Percentiles rank a stretch among this genome's conserved stretches.
Evolutionary conservation across 2,797 vertebrate genomes (phyloP).

Genomic region (Syngnathus acus): DNA sequence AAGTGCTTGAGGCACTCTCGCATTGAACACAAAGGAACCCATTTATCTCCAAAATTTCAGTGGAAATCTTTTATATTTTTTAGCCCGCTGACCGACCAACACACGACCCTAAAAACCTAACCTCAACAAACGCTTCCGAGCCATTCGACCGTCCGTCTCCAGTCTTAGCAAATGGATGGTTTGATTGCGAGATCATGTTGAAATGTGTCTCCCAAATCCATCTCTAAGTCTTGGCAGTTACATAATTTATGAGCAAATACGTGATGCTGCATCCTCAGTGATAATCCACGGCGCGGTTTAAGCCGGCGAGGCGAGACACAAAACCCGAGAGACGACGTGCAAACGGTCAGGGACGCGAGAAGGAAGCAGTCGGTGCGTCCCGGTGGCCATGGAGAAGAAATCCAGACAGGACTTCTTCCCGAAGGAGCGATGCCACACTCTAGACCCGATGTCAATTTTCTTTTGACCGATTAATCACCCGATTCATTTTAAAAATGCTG

Average conservation of each 20-base stretch:
- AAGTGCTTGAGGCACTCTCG: too few relatives aligned
- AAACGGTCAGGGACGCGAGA: not conserved
- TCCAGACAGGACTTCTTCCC: not conserved
- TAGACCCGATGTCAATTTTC: not conserved
- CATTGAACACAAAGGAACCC: too few relatives aligned
- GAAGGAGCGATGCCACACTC: not conserved
- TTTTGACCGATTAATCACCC: too few relatives aligned
- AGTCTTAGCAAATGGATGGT: not conserved
- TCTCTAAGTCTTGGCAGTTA: not conserved
- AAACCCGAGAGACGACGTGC: not conserved
- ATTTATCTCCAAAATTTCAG: too few relatives aligned
- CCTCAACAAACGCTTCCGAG: not conserved
- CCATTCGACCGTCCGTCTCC: not conserved
- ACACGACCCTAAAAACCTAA: not conserved
- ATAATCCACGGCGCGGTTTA: constrained; percentile 22
- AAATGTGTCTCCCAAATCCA: constrained; percentile 1
- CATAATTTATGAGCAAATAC: constrained; percentile 9
- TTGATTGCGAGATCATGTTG: not conserved
- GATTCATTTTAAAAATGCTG: too few relatives aligned
- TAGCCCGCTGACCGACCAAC: too few relatives aligned
- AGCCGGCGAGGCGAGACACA: constrained; percentile 9
- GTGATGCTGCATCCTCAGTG: constrained; percentile 9
- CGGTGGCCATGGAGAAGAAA: not conserved
- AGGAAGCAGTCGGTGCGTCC: too few relatives aligned
- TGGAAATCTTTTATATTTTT: too few relatives aligned